Evolutionary conservation across 2,797 vertebrate species (phyloP), one percentile per base, ranked within the genome.

Genomic region (Coregonus suidteri): DNA sequence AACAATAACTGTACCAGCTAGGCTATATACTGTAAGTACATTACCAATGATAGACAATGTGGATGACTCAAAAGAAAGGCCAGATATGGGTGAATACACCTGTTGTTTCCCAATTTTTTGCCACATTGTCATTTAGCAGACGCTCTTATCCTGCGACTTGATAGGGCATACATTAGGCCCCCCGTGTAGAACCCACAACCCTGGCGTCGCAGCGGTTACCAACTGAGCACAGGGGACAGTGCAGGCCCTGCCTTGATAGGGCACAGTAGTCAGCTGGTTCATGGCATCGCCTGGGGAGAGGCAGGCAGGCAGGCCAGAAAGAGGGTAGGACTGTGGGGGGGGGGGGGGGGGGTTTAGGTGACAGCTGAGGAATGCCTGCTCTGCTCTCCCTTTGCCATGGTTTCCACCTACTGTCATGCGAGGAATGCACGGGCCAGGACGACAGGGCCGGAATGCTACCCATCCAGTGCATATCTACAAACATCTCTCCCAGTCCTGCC

Each of bases 311-410:
- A 16, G 71, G 84, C 53, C 80, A 74, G 84, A 72, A 78, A 59
- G 78, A 89, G 72, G 7, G 52, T 41, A 25, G 18, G 84, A 83
- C 80, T 84, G 78, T 67, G 20, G 65, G 66, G 31, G 47, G 35
- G 41, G 16, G 37, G 18, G 87, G 87, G 89, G 87, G 88, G 87
- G 90, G 89, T 89, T 93, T 94, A 93, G 91, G 85, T 95, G 95
- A 95, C 95, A 97, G 96, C 95, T 97, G 95, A 96, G 93, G 94
- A 96, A 97, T 95, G 95, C 90, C 90, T 93, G 91, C 89, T 88
- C 88, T 90, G 87, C 90, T 88, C 88, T 90, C 87, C 90, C 91
- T 93, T 95, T 90, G 90, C 92, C 93, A 94, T 81, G 92, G 93
- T 96, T 96, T 96, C 95, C 93, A 96, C 37, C 85, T 85, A 93